Conservation (phyloP, 2,888 invertebrate species). For the Polymixis lichenea region DNA sequence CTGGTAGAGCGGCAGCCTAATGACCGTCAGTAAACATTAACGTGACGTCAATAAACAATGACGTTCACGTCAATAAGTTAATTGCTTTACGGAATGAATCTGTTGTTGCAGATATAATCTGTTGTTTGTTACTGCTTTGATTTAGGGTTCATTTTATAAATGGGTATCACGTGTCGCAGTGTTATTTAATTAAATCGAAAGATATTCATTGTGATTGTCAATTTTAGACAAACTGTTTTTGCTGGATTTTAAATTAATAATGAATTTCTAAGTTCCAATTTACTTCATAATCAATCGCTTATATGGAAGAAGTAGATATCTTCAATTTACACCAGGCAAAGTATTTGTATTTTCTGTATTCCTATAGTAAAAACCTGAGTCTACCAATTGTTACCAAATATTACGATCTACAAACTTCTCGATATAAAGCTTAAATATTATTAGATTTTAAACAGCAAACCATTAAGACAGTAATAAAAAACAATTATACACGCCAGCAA, state of each 20-base stretch:
- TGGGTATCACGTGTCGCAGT: background rate
- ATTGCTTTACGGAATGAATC: conserved; percentile 40
- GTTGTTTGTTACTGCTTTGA: conserved; percentile 14
- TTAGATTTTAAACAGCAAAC: background rate
- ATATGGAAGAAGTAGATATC: background rate
- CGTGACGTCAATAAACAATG: conserved; percentile 11
- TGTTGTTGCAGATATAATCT: conserved; percentile 37
- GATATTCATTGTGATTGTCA: background rate
- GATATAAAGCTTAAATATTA: background rate
- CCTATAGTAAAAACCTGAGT: background rate
- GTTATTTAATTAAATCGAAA: background rate
- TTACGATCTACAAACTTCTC: background rate
- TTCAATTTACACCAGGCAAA: background rate
- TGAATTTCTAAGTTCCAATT: background rate
- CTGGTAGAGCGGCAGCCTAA: background rate
- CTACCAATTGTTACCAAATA: no score
- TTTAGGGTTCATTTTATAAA: conserved; percentile 14
- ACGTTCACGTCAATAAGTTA: conserved; percentile 21
- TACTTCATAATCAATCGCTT: background rate
- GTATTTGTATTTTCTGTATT: background rate
- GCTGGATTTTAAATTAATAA: background rate
- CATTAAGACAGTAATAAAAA: conserved; percentile 19
- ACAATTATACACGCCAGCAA: conserved; percentile 2
- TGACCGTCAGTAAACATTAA: background rate
- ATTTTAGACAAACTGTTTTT: background rate